Percentiles rank a stretch among this genome's conserved stretches.
These are phyloP conservation scores for Phalera bucephala DNA, from an alignment of 2,888 invertebrate species.

Conservation along the genomic window DNA sequence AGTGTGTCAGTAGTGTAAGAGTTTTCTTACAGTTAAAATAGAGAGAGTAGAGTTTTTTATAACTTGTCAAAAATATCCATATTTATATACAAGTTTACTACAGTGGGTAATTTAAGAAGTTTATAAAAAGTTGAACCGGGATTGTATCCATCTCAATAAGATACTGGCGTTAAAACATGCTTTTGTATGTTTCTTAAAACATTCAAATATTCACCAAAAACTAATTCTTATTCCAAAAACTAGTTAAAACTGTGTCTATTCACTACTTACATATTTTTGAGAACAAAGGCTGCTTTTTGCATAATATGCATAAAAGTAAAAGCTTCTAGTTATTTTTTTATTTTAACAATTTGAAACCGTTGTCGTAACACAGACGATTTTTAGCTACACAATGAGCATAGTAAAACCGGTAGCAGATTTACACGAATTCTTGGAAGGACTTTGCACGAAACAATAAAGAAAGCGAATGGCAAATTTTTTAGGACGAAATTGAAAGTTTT, in stretches of 20 bases:
- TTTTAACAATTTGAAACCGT: conserved; percentile 13
- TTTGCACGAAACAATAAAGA: conserved; percentile 49
- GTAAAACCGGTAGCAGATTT: conserved; percentile 47
- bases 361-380: conserved; percentile 15
- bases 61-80: too few species aligned
- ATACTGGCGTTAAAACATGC: too few species aligned
- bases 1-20: too few species aligned
- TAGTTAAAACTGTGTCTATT: conserved; percentile 1
- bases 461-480: conserved; percentile 29
- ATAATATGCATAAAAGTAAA: conserved; percentile 17
- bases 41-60: too few species aligned
- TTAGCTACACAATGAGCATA: conserved; percentile 15
- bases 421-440: conserved; percentile 62
- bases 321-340: conserved; percentile 24
- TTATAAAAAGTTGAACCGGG: too few species aligned
- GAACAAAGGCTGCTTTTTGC: conserved; percentile 17
- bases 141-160: too few species aligned
- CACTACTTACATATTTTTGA: conserved; percentile 5
- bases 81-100: too few species aligned
- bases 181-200: not conserved
- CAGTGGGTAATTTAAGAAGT: too few species aligned
- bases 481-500: conserved; percentile 36
- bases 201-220: too few species aligned
- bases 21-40: too few species aligned
- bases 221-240: not conserved